Conservation (phyloP, 2,113 vertebrate species). For the Andinoacara biseriatus region DNA sequence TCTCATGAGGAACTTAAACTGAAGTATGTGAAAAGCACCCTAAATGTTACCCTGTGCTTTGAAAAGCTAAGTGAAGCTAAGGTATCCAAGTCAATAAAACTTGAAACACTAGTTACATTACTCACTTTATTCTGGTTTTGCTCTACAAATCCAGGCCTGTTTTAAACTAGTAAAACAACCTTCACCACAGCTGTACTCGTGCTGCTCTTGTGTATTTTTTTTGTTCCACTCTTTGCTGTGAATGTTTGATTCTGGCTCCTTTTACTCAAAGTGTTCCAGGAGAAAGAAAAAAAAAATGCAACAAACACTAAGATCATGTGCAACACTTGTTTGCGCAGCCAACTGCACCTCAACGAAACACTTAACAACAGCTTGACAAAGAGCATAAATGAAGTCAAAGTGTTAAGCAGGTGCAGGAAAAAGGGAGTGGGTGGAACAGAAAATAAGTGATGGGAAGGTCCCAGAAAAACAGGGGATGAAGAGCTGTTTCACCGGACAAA, state of each 20-base stretch:
- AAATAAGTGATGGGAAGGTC: conserved; percentile 9
- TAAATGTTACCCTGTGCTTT: neutral
- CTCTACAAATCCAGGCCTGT: neutral
- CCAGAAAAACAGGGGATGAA: conserved; percentile 36
- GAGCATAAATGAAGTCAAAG: conserved; percentile 73
- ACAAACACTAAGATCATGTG: conserved; percentile 36
- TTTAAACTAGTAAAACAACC: neutral
- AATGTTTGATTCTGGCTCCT: conserved; percentile 24
- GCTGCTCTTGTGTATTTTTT: neutral
- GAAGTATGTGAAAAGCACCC: neutral
- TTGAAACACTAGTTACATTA: neutral
- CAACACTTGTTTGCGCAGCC: conserved; percentile 60
- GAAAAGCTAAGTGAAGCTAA: accelerated
- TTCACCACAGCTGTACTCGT: neutral
- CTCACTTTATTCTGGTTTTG: neutral
- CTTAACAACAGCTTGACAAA: conserved; percentile 74
- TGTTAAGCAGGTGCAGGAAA: conserved; percentile 79
- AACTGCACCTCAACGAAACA: conserved; percentile 67
- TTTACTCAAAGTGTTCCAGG: conserved; percentile 27
- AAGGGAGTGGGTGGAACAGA: conserved; percentile 41
- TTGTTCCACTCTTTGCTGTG: neutral
- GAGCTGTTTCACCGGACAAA: conserved; percentile 68
- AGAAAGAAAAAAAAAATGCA: conserved; percentile 4
- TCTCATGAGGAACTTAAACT: accelerated
- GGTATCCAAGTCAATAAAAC: neutral